Base-by-base conservation (phyloP, 2,888 invertebrate genomes). In the Eledone cirrhosa region DNA sequence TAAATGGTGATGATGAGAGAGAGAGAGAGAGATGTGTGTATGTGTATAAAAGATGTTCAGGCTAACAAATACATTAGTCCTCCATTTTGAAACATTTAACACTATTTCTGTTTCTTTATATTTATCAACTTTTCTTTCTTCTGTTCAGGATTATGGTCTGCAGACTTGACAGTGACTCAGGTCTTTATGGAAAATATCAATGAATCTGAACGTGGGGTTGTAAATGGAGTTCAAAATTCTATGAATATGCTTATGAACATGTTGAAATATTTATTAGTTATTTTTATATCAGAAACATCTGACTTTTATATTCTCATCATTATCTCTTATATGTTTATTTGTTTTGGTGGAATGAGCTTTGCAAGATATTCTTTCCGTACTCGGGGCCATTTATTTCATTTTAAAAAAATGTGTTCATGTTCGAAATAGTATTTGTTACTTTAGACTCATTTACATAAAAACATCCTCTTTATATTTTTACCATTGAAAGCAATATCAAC, bases 171-270 rank as follows among this genome's bases (percentile, higher is more conserved):
- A 2, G 91, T 93, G 27, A 92, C 91, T 24, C 92, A 93, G 85
- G 86, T 92, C 31, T 88, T 92, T 80, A 91, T 92, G 85, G 92
- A 92, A 85, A 86, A 86, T 22, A 91, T 92, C 2, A 84, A 82
- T 8, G 92, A 92, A 80, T 81, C 84, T 4, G 90, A 92, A 81
- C 87, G 92, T 31, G 92, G 92, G 8, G 88, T 90, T 11, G 90
- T 93, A n/a, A 90, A 90, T 80, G 92, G 92, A 3, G 92, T 92
- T 3, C 93, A 93, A 84, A 89, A 87, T 77, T 91, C 92, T 2
- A 84, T 92, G n/a, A 92, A 92, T 86, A 90, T 90, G 86, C 82
- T 90, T n/a, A 89, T 92, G 89, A 91, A 92, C 82, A 89, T 92
- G 83, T 77, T 92, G 33, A 92, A 92, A 84, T 92, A 91, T 82